Evolutionary conservation across 1,140 invertebrate species (phyloP).

Genomic region (Acromyrmex echinatior): DNA sequence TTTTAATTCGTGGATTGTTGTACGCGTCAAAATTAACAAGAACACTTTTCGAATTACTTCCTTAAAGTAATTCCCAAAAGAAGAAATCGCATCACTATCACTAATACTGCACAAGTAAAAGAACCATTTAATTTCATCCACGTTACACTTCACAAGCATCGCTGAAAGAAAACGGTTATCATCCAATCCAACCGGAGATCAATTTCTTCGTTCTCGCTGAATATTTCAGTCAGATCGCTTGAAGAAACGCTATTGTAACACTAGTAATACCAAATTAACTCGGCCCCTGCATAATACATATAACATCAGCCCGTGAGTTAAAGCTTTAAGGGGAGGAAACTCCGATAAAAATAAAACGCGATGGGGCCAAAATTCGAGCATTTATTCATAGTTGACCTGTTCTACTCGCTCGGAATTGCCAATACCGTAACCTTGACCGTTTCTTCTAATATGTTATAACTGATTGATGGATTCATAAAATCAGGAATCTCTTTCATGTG

Average conservation of each 20-base stretch:
- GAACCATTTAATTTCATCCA: slow-evolving; percentile 18
- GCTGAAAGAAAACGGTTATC: background rate
- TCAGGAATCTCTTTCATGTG: background rate
- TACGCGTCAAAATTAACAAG: background rate
- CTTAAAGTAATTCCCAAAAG: background rate
- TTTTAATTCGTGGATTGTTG: background rate
- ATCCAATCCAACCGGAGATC: background rate
- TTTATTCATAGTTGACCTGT: slow-evolving; percentile 69
- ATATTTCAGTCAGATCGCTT: slow-evolving; percentile 38
- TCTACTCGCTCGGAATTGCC: slow-evolving; percentile 30
- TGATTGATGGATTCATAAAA: slow-evolving; percentile 36
- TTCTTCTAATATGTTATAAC: slow-evolving; percentile 29
- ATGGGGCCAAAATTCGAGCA: slow-evolving; percentile 41
- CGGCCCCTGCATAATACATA: slow-evolving; percentile 45
- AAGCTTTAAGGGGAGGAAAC: background rate
- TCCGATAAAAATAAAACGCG: slow-evolving; percentile 12
- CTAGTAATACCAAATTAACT: slow-evolving; percentile 55
- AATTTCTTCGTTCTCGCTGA: slow-evolving; percentile 30
- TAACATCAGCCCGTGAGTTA: background rate
- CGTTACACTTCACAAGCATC: background rate
- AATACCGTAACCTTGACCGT: slow-evolving; percentile 71
- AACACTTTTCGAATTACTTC: background rate
- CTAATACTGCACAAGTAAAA: background rate
- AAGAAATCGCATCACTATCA: background rate
- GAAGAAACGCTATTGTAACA: slow-evolving; percentile 3